Percentiles rank a stretch among this genome's conserved stretches.
Evolutionary conservation across 2,888 invertebrate species (phyloP).

Genomic region (Zonitis immaculata): DNA sequence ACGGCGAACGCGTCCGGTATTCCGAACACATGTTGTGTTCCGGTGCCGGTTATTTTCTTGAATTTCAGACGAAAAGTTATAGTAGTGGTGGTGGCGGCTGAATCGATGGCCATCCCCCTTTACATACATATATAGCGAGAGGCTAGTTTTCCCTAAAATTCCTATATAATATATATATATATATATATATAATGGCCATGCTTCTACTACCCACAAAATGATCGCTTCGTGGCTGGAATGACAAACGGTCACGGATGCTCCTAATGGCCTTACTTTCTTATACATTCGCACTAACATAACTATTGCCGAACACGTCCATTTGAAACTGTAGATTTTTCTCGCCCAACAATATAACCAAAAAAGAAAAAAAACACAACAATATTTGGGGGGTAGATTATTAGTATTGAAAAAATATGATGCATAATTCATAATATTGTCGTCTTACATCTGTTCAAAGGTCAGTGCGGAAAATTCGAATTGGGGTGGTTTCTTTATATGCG

Average conservation of each 20-base stretch:
- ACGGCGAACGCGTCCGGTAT: conserved; percentile 38
- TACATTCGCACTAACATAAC: conserved; percentile 4
- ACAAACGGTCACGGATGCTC: conserved; percentile 42
- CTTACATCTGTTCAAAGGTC: conserved; percentile 39
- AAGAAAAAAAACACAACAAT: neutral
- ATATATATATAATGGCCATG: conserved; percentile 47
- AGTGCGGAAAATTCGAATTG: conserved; percentile 31
- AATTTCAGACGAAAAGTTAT: conserved; percentile 21
- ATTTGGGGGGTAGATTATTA: too few species aligned
- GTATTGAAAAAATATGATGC: conserved; percentile 23
- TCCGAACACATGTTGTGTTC: conserved; percentile 41
- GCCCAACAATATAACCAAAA: neutral
- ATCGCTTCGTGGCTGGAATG: conserved; percentile 45
- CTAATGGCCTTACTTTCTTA: conserved; percentile 39
- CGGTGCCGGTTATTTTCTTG: conserved; percentile 20
- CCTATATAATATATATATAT: too few species aligned
- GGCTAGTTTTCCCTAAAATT: conserved; percentile 24
- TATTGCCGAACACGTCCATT: conserved; percentile 2
- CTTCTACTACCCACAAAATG: conserved; percentile 40
- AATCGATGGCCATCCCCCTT: conserved; percentile 27
- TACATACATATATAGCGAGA: too few species aligned
- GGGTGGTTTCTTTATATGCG: neutral
- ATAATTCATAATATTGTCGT: conserved; percentile 39
- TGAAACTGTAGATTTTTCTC: neutral
- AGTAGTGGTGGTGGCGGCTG: conserved; percentile 18